phyloP scores from a whole-genome alignment of 2,797 vertebrate genomes.

The Lagodon rhomboides region DNA sequence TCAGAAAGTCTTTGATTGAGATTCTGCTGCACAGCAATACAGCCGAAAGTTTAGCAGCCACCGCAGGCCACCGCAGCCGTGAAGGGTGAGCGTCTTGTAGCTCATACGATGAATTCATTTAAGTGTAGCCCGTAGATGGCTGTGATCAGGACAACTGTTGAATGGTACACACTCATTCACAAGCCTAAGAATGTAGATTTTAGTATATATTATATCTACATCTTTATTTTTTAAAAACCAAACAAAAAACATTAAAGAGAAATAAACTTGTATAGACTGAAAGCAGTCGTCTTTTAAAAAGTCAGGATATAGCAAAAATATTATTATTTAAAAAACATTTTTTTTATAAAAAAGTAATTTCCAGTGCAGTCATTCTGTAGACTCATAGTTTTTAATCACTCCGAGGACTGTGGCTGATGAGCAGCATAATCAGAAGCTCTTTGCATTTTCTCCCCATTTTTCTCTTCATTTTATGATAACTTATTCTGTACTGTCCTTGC shows the following conservation, averaged over 20 bases:
- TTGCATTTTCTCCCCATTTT: constrained; percentile 22
- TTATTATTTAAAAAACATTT: neutral
- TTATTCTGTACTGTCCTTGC: constrained; percentile 27
- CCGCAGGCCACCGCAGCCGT: constrained; percentile 32
- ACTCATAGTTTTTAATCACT: constrained; percentile 17
- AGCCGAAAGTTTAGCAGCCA: constrained; percentile 57
- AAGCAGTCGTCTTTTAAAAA: neutral
- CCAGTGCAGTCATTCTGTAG: neutral
- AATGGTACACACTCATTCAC: neutral
- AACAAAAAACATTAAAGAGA: neutral
- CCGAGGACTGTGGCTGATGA: constrained; percentile 16
- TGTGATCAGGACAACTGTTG: neutral
- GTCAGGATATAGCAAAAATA: neutral
- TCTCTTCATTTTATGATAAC: constrained; percentile 19
- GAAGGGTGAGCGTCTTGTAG: constrained; percentile 1
- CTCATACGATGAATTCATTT: constrained; percentile 11
- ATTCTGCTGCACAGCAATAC: constrained; percentile 63
- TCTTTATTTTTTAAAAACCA: neutral
- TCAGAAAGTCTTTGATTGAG: constrained; percentile 75
- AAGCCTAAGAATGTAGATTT: neutral
- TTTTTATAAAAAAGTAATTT: neutral
- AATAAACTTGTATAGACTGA: neutral
- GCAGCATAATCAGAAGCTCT: constrained; percentile 21
- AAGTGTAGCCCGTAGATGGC: constrained; percentile 7
- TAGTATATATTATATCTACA: neutral